phyloP scores from a whole-genome alignment of 2,797 vertebrate genomes.

The Manis javanica region DNA sequence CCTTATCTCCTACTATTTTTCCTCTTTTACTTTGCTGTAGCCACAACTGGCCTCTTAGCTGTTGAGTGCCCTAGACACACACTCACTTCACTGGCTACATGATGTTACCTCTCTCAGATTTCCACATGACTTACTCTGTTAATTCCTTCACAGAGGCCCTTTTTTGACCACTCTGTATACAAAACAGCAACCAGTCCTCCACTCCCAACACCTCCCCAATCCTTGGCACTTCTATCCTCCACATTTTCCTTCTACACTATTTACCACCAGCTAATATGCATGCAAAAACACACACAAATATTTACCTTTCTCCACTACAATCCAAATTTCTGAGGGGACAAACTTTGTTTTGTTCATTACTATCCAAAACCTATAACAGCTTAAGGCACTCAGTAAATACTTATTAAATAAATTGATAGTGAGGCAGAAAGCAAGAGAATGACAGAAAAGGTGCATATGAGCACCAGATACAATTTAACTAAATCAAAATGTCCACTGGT shows the following conservation, averaged over 20 bases:
- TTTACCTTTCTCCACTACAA: not conserved
- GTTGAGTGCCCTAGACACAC: not conserved
- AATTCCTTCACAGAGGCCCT: not conserved
- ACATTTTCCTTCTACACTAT: conserved; percentile 8
- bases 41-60: not conserved
- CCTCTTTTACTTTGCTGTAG: conserved; percentile 2
- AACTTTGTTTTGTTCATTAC: not conserved
- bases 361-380: not conserved
- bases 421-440: not conserved
- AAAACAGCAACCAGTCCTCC: not conserved
- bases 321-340: not conserved
- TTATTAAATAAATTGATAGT: not conserved
- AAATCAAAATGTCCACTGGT: not conserved
- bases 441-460: not conserved
- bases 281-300: not conserved
- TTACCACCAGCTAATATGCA: not conserved
- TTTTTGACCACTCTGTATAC: not conserved
- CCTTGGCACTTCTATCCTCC: not conserved
- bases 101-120: not conserved
- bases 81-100: not conserved
- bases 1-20: not conserved
- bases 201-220: not conserved
- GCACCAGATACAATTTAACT: not conserved
- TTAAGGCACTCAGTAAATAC: not conserved
- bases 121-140: not conserved